Base-by-base conservation (phyloP, 2,113 vertebrate genomes). In the Oncorhynchus keta region DNA sequence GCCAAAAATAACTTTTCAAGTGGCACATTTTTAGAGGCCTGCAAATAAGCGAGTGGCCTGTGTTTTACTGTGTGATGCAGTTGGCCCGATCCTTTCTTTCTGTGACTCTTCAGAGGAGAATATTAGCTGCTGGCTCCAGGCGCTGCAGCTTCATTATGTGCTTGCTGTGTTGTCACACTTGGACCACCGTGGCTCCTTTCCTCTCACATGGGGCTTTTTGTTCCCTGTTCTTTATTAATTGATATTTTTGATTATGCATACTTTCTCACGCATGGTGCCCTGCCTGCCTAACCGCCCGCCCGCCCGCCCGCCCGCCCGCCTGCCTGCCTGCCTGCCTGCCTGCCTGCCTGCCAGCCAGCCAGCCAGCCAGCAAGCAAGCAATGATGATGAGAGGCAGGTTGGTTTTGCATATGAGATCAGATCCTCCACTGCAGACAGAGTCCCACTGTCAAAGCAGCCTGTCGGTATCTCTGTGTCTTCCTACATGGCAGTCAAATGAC, bases 71-170 rank as follows among this genome's bases (percentile, higher is more conserved):
- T n/a, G 45, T n/a, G 39, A 55, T 55, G 16, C 51, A 55, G 51
- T 16, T 39, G 12, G 11, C 14, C 5, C 1, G 51, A 18, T 55
- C 16, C 51, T 9, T 49, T 75, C 61, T 61, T 78, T 76, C 70
- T 35, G 28, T 82, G 83, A 87, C 86, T 74, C 11, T 74, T 39
- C 32, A 78, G 78, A 76, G 48, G 39, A 45, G 39, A 45, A 11
- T 11, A 45, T 45, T 48, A 75, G 77, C 74, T 83, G 75, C 71
- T 83, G 83, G 73, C 88, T 84, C 45, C 32, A 65, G 86, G 83
- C 74, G 6, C 76, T 49, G 75, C 68, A 51, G 86, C 86, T 88
- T 87, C 84, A 87, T 88, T 85, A 85, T 67, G 75, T 68, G 67
- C 77, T 61, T 9, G 79, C 81, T 77, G 48, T 77, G 76, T 70